These are phyloP conservation scores for Atractosteus spatula DNA, from an alignment of 2,113 vertebrate genomes.

Conservation along the genomic window DNA sequence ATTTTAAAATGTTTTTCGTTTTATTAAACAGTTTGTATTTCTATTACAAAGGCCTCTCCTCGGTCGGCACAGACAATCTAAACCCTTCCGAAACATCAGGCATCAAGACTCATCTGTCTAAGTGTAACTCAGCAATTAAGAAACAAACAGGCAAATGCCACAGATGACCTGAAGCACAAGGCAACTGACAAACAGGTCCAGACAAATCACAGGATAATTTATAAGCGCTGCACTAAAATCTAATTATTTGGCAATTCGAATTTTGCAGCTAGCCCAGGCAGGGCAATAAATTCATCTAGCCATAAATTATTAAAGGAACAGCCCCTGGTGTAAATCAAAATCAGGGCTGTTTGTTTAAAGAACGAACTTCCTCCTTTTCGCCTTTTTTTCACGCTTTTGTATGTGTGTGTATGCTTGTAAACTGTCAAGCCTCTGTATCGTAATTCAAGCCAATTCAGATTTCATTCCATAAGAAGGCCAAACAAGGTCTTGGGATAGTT, in stretches of 20 bases:
- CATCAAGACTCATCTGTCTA: conserved; percentile 90
- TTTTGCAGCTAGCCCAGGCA: conserved; percentile 82
- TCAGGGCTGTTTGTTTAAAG: conserved; percentile 79
- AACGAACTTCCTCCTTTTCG: conserved; percentile 64
- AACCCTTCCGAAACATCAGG: conserved; percentile 61
- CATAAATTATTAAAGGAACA: conserved; percentile 91
- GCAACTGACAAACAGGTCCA: conserved; percentile 89
- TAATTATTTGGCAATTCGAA: conserved; percentile 94
- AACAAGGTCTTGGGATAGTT: conserved; percentile 1
- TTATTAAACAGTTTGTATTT: conserved; percentile 18
- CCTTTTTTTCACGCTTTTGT: conserved; percentile 8
- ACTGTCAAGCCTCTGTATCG: conserved; percentile 9
- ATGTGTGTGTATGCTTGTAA: conserved; percentile 1
- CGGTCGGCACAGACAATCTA: too few relatives aligned
- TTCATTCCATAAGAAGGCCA: not conserved
- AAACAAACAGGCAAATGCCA: conserved; percentile 90
- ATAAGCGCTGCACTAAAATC: conserved; percentile 89
- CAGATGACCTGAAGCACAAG: conserved; percentile 88
- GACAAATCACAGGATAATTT: conserved; percentile 92
- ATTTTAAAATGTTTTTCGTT: conserved; percentile 6
- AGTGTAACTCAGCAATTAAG: conserved; percentile 90
- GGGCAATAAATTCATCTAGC: conserved; percentile 87
- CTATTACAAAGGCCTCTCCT: conserved; percentile 24
- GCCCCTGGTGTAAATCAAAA: conserved; percentile 83
- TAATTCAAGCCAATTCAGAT: not conserved